Conservation (phyloP, 2,888 invertebrate genomes). For the Leucophenga maculata region DNA sequence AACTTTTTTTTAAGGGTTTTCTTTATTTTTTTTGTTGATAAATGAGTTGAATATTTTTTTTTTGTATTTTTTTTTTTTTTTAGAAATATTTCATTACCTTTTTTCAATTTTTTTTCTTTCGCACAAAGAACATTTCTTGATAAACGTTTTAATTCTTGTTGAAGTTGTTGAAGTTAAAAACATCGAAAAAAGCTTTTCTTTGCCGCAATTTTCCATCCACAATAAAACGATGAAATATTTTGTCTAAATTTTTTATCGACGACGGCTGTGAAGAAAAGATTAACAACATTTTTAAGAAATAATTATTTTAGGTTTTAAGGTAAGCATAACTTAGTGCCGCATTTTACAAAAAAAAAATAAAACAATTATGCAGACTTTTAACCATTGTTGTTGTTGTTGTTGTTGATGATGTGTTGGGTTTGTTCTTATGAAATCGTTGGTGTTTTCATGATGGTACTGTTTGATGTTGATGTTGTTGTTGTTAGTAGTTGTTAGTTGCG, state of each 20-base stretch:
- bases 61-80: constrained; percentile 49
- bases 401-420: constrained; percentile 26
- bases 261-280: constrained; percentile 20
- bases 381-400: neutral
- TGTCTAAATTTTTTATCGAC: too few species aligned
- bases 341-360: constrained; percentile 1
- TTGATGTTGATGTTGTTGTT: constrained; percentile 8
- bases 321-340: constrained; percentile 1
- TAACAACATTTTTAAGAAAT: constrained; percentile 19
- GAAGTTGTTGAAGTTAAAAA: too few species aligned
- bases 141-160: neutral
- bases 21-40: constrained; percentile 35
- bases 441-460: constrained; percentile 31
- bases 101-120: constrained; percentile 50
- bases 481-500: constrained; percentile 17
- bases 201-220: constrained; percentile 6
- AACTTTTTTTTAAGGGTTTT: constrained; percentile 34
- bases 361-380: neutral
- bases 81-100: constrained; percentile 63
- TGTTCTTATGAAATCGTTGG: constrained; percentile 21
- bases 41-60: constrained; percentile 26
- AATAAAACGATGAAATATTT: too few species aligned
- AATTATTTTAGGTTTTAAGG: neutral
- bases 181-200: constrained; percentile 4
- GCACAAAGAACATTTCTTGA: constrained; percentile 17